A percentile compares a stretch with the other conserved stretches of the same genome.
Conservation (phyloP, 2,888 invertebrate genomes). For the Hydriomena furcata region DNA sequence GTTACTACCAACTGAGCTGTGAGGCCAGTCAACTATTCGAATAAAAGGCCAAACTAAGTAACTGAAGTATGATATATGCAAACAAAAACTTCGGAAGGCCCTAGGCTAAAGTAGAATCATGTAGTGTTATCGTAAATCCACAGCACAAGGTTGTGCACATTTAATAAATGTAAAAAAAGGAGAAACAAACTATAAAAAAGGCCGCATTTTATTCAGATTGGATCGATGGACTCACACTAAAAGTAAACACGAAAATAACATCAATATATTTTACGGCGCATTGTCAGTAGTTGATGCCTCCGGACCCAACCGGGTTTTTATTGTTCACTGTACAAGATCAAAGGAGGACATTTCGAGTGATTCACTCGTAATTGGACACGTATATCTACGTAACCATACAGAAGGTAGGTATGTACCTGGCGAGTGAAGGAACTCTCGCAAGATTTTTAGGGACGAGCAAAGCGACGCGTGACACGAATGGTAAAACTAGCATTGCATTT, state of each 20-base stretch:
- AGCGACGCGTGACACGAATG: too few relatives aligned
- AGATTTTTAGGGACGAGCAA: not conserved
- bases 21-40: too few relatives aligned
- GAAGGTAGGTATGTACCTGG: constrained; percentile 1
- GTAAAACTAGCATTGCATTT: too few relatives aligned
- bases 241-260: constrained; percentile 27
- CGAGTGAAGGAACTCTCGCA: not conserved
- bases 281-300: constrained; percentile 27
- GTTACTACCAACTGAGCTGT: too few relatives aligned
- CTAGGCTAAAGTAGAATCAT: not conserved
- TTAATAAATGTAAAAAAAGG: constrained; percentile 12
- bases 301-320: constrained; percentile 21
- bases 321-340: constrained; percentile 25
- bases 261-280: constrained; percentile 27
- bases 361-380: constrained; percentile 26
- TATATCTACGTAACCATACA: constrained; percentile 5
- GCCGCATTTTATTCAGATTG: constrained; percentile 28
- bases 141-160: not conserved
- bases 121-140: not conserved
- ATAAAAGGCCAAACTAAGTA: too few relatives aligned
- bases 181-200: constrained; percentile 16
- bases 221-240: constrained; percentile 23
- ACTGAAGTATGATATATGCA: not conserved
- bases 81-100: not conserved
- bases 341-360: constrained; percentile 22